Evolutionary conservation across 2,113 vertebrate genomes (phyloP).

Genomic region (Ptilonorhynchus violaceus): DNA sequence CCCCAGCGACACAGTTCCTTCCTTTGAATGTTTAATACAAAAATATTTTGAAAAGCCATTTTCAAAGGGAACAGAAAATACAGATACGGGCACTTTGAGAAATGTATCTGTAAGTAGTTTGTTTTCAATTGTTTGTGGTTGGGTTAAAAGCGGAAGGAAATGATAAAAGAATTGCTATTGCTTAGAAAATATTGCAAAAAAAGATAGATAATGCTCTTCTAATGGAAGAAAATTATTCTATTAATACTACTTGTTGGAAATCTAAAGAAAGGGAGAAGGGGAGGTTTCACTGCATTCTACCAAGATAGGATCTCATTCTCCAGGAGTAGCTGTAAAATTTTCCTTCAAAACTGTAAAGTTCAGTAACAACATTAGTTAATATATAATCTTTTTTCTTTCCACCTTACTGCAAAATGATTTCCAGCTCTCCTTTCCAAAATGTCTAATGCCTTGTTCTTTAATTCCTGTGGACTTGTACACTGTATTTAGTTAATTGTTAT

Average conservation of each 20-base stretch:
- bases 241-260: not conserved
- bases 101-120: constrained; percentile 66
- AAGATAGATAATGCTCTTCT: not conserved
- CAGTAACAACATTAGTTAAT: not conserved
- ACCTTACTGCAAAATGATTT: not conserved
- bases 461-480: not conserved
- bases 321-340: not conserved
- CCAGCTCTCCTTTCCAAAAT: not conserved
- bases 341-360: not conserved
- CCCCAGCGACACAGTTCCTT: constrained; percentile 77
- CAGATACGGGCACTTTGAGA: not conserved
- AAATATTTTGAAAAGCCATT: constrained; percentile 71
- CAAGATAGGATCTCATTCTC: not conserved
- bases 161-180: not conserved
- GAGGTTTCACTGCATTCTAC: not conserved
- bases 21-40: constrained; percentile 79
- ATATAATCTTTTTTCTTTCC: not conserved
- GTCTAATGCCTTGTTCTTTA: not conserved
- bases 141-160: not conserved
- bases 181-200: not conserved
- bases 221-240: not conserved
- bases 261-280: not conserved
- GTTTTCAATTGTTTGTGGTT: not conserved
- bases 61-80: not conserved
- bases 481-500: not conserved